phyloP scores from a whole-genome alignment of 2,888 invertebrate species.

The Gastracanthus pulcherrimus region DNA sequence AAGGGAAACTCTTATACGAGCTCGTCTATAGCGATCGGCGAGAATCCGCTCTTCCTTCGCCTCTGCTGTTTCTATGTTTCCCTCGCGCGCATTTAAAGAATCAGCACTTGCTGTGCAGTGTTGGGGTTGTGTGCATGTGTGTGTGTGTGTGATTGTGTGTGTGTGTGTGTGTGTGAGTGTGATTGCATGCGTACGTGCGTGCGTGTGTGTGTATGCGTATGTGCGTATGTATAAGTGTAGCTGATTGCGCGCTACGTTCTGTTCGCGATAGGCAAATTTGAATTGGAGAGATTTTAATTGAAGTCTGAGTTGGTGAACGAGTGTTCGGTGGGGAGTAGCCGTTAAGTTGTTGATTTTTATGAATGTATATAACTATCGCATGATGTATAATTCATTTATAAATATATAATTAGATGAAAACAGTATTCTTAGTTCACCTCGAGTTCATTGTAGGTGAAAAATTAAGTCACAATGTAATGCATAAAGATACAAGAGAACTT shows the following conservation, averaged over 20 bases:
- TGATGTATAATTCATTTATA: too few species aligned
- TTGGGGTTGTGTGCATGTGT: neutral
- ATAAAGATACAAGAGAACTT: too few species aligned
- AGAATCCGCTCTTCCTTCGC: neutral
- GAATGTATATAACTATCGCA: too few species aligned
- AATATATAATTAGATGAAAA: too few species aligned
- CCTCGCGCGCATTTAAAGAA: neutral
- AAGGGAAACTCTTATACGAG: constrained; percentile 35
- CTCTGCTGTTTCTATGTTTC: neutral
- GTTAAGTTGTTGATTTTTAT: too few species aligned
- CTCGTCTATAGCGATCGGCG: neutral
- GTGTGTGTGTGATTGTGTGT: too few species aligned
- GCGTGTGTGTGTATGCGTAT: too few species aligned
- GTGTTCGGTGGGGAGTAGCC: too few species aligned
- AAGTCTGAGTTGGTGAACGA: neutral
- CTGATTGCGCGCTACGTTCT: neutral
- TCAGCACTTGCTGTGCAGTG: neutral
- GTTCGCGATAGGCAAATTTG: neutral
- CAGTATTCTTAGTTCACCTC: too few species aligned
- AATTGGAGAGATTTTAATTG: neutral
- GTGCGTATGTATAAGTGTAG: neutral
- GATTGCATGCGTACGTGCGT: neutral
- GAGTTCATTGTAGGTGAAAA: too few species aligned
- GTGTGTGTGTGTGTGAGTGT: neutral
- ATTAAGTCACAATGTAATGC: too few species aligned